A percentile compares a stretch with the other conserved stretches of the same genome.
Conservation (phyloP, 2,797 vertebrate species). For the Podarcis siculus region DNA sequence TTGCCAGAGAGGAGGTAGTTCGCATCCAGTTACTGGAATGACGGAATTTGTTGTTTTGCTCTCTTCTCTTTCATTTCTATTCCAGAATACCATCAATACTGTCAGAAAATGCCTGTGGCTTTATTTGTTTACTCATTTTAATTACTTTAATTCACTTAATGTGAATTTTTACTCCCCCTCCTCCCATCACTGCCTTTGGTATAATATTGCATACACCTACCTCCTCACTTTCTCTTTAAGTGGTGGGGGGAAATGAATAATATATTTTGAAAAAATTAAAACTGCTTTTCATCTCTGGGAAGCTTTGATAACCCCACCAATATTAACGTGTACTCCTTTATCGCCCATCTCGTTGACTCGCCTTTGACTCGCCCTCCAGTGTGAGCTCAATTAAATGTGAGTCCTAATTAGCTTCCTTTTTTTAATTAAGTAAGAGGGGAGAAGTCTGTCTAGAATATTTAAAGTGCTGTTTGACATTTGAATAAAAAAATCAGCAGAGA, state of each 20-base stretch:
- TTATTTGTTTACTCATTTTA: not conserved
- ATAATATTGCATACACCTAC: not conserved
- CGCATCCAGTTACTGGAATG: not conserved
- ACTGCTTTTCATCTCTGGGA: not conserved
- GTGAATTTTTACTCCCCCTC: not conserved
- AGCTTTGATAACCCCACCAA: constrained; percentile 39
- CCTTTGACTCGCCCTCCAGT: constrained; percentile 67
- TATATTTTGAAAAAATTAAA: not conserved
- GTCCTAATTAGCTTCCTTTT: constrained; percentile 67
- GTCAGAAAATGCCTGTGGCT: not conserved
- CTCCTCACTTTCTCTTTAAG: not conserved
- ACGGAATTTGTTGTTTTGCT: not conserved
- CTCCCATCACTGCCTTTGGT: not conserved
- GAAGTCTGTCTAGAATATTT: constrained; percentile 52
- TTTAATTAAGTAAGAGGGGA: constrained; percentile 37
- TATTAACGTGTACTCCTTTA: constrained; percentile 48
- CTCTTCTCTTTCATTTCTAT: not conserved
- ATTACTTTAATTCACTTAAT: not conserved
- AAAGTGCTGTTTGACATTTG: constrained; percentile 59
- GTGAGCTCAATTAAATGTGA: constrained; percentile 55
- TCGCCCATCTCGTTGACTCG: constrained; percentile 43
- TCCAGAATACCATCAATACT: not conserved
- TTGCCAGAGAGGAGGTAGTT: not conserved
- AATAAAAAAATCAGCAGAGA: not conserved
- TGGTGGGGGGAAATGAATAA: not conserved